phyloP scores from a whole-genome alignment of 2,797 vertebrate species.

The Onychomys leucogaster region DNA sequence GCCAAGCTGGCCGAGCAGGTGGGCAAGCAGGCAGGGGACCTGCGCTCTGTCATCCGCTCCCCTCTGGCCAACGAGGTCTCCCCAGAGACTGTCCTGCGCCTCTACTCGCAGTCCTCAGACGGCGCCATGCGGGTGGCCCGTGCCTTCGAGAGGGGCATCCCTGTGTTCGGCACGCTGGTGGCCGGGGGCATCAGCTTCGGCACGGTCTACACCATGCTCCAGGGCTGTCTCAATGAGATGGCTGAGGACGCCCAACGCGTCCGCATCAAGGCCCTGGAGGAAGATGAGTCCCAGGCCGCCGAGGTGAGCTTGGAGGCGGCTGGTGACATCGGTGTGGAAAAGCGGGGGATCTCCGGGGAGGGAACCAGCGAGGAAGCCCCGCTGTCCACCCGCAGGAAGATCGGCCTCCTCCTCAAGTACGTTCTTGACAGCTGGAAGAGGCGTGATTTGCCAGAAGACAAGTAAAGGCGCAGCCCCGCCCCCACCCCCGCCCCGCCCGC shows the following conservation, averaged over 20 bases:
- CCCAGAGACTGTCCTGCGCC: conserved; percentile 40
- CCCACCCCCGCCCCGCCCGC: conserved; percentile 4
- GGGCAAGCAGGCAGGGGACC: conserved; percentile 82
- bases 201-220: conserved; percentile 83
- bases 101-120: conserved; percentile 77
- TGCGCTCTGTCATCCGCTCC: conserved; percentile 85
- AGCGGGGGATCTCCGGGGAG: not conserved
- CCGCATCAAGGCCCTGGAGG: conserved; percentile 82
- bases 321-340: conserved; percentile 49
- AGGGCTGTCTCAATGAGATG: conserved; percentile 84
- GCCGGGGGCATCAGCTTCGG: conserved; percentile 84
- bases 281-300: not conserved
- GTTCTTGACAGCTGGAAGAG: conserved; percentile 81
- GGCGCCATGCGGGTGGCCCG: conserved; percentile 75
- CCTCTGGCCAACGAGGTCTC: conserved; percentile 83
- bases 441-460: conserved; percentile 62
- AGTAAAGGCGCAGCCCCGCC: conserved; percentile 44
- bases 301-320: conserved; percentile 68
- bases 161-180: conserved; percentile 81
- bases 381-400: conserved; percentile 57
- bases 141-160: conserved; percentile 77
- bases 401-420: conserved; percentile 80
- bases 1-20: conserved; percentile 84
- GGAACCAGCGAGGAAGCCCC: conserved; percentile 61
- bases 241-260: conserved; percentile 83